Conservation (phyloP, 2,888 invertebrate genomes). For the Meliscaeva auricollis region DNA sequence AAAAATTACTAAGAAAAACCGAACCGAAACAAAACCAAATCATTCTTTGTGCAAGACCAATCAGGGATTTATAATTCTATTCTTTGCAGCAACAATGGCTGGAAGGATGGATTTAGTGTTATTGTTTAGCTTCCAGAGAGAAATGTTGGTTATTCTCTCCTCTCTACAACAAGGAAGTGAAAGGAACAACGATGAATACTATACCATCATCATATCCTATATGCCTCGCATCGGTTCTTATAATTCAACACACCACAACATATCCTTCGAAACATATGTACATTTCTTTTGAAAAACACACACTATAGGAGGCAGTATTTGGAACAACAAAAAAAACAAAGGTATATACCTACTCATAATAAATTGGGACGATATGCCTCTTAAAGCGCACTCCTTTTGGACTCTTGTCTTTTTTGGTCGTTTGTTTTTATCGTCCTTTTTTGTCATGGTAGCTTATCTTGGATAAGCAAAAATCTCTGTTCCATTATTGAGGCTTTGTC, state of each 20-base stretch:
- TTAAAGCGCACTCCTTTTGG: not conserved
- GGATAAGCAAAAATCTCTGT: conserved; percentile 63
- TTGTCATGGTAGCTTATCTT: conserved; percentile 59
- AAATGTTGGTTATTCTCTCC: conserved; percentile 4
- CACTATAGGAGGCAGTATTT: not conserved
- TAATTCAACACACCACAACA: not conserved
- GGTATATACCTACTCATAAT: not conserved
- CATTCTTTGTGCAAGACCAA: conserved; percentile 47
- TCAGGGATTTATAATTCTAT: conserved; percentile 65
- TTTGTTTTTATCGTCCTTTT: conserved; percentile 49
- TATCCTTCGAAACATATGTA: conserved; percentile 13
- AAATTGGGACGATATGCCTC: conserved; percentile 15
- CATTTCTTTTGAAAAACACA: too few relatives aligned
- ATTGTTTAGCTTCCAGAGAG: conserved; percentile 2
- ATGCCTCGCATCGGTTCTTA: not conserved
- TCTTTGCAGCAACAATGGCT: conserved; percentile 15
- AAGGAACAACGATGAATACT: conserved; percentile 6
- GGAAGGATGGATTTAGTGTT: not conserved
- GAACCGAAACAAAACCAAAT: conserved; percentile 1
- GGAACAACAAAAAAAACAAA: not conserved
- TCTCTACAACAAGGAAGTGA: not conserved
- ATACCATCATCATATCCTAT: not conserved
- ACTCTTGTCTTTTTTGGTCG: conserved; percentile 23
- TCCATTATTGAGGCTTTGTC: conserved; percentile 51
- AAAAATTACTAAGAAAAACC: conserved; percentile 1